These are phyloP conservation scores for Onthophagus sagittarius DNA, from an alignment of 2,888 invertebrate genomes.

Conservation along the genomic window DNA sequence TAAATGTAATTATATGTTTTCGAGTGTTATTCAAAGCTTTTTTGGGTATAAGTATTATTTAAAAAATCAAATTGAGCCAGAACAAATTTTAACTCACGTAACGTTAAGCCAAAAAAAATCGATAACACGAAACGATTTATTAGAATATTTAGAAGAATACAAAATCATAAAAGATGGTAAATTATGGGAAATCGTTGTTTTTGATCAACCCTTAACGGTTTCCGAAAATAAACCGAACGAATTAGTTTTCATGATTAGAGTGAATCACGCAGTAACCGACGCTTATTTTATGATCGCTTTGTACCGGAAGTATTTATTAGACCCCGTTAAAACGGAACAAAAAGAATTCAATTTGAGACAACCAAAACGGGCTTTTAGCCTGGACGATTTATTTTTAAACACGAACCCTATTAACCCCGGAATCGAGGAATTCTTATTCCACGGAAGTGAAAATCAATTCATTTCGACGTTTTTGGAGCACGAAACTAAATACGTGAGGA, in stretches of 20 bases:
- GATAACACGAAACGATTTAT: background rate
- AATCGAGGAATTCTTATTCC: slow-evolving; percentile 4
- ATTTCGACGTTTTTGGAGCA: slow-evolving; percentile 1
- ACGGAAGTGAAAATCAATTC: slow-evolving; percentile 2
- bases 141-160: slow-evolving; percentile 1
- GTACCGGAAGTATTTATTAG: background rate
- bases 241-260: slow-evolving; percentile 1
- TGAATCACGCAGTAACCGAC: slow-evolving; percentile 1
- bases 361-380: background rate
- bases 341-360: background rate
- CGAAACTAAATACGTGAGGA: background rate
- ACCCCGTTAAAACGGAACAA: background rate
- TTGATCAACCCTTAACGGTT: background rate
- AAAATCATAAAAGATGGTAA: slow-evolving; percentile 1
- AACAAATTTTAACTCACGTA: background rate
- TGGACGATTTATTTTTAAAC: slow-evolving; percentile 1
- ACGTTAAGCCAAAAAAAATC: background rate
- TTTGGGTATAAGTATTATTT: slow-evolving; percentile 5
- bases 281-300: slow-evolving; percentile 7
- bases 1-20: slow-evolving; percentile 1
- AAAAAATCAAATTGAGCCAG: background rate
- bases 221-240: background rate
- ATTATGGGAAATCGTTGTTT: background rate
- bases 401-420: background rate
- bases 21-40: background rate